phyloP scores from a whole-genome alignment of 2,797 vertebrate genomes.

The Lycodopsis pacificus region DNA sequence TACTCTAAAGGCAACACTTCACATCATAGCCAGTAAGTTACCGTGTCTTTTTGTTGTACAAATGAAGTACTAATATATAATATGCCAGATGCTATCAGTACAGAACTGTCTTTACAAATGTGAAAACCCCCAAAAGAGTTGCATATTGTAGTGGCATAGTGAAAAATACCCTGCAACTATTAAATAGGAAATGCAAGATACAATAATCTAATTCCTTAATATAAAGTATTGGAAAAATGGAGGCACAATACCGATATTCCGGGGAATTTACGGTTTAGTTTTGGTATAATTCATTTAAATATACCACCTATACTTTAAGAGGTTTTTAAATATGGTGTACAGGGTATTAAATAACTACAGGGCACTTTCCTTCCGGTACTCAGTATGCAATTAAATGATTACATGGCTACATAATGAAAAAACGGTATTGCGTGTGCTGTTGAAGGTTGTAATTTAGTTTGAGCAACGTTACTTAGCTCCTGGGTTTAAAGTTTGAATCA shows the following conservation, averaged over 20 bases:
- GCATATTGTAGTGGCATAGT: background rate
- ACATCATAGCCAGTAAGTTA: conserved; percentile 1
- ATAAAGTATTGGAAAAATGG: background rate
- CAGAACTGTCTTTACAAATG: background rate
- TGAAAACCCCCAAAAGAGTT: background rate
- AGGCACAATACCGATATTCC: too few species aligned
- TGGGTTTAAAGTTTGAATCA: background rate
- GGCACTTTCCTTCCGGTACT: background rate
- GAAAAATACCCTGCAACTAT: background rate
- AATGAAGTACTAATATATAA: background rate
- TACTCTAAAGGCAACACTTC: background rate
- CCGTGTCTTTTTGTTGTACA: background rate
- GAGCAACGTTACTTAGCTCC: background rate
- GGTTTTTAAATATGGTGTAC: background rate
- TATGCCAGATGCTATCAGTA: background rate
- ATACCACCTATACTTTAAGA: background rate
- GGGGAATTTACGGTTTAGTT: too few species aligned
- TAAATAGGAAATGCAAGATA: background rate
- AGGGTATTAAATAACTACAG: background rate
- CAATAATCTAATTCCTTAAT: background rate
- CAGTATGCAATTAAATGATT: background rate
- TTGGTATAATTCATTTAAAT: too few species aligned
- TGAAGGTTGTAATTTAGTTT: background rate
- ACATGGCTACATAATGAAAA: background rate
- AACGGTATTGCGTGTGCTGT: background rate